Percentiles rank a stretch among this genome's conserved stretches.
These are phyloP conservation scores for Proteles cristata DNA, from an alignment of 2,113 vertebrate species.

Conservation along the genomic window DNA sequence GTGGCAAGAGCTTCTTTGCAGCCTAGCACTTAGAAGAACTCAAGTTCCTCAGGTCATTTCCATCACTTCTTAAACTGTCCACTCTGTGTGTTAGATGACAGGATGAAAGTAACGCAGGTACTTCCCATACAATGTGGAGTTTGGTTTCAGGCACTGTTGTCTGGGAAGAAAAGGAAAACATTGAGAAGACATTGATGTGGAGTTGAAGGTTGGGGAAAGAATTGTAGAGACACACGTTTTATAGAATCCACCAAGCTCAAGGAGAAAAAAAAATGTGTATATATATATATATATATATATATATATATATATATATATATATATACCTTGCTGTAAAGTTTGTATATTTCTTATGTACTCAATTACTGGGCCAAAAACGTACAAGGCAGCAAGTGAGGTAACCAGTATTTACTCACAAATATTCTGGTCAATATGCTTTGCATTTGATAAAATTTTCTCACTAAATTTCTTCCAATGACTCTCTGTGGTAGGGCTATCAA, in stretches of 20 bases:
- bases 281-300: background rate
- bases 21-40: background rate
- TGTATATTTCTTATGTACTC: background rate
- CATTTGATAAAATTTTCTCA: background rate
- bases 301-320: background rate
- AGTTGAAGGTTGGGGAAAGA: background rate
- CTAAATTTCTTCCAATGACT: background rate
- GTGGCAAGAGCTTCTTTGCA: background rate
- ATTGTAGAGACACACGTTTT: background rate
- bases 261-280: background rate
- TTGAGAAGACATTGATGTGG: background rate
- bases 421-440: background rate
- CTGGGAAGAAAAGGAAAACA: background rate
- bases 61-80: background rate
- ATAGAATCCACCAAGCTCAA: background rate
- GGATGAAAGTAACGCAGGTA: background rate
- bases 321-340: background rate
- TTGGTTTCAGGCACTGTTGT: background rate
- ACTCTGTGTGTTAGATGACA: background rate
- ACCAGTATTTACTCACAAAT: background rate
- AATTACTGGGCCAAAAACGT: background rate
- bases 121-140: background rate
- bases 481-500: background rate
- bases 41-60: background rate
- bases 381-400: background rate